These are phyloP conservation scores for Nycteola revayana DNA, from an alignment of 2,888 invertebrate species.

Conservation along the genomic window DNA sequence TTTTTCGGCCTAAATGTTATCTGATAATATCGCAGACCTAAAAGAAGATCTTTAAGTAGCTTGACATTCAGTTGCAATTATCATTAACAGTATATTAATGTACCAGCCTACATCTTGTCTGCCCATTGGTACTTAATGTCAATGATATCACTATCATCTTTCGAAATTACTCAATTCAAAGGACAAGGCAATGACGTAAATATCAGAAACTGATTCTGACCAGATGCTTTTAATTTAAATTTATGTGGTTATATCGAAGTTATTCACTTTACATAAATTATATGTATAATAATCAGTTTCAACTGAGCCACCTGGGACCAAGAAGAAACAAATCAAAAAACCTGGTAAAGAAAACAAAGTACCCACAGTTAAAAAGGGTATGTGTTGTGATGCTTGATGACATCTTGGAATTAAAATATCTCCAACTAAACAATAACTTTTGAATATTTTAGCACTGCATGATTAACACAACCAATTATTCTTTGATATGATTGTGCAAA, in stretches of 20 bases:
- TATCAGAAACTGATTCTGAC: too few relatives aligned
- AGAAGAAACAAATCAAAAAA: slow-evolving; percentile 72
- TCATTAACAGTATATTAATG: not conserved
- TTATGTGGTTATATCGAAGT: too few relatives aligned
- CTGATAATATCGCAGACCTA: too few relatives aligned
- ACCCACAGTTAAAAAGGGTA: slow-evolving; percentile 68
- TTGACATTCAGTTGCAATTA: not conserved
- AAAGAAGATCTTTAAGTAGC: not conserved
- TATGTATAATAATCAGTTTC: slow-evolving; percentile 47
- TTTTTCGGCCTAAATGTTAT: not conserved
- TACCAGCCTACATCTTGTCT: not conserved
- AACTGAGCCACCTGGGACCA: slow-evolving; percentile 51
- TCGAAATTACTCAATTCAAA: slow-evolving; percentile 1
- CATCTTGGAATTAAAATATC: slow-evolving; percentile 9
- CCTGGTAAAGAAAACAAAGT: slow-evolving; percentile 67
- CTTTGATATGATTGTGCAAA: too few relatives aligned
- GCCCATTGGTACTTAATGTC: slow-evolving; percentile 2
- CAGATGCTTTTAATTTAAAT: too few relatives aligned
- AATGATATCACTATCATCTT: slow-evolving; percentile 3
- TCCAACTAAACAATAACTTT: slow-evolving; percentile 17
- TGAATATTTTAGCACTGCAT: slow-evolving; percentile 27
- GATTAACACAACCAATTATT: too few relatives aligned
- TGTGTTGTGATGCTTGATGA: slow-evolving; percentile 49
- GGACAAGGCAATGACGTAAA: slow-evolving; percentile 4
- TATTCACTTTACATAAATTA: too few relatives aligned